Evolutionary conservation across 2,113 vertebrate genomes (phyloP).

Genomic region (Gorilla gorilla): DNA sequence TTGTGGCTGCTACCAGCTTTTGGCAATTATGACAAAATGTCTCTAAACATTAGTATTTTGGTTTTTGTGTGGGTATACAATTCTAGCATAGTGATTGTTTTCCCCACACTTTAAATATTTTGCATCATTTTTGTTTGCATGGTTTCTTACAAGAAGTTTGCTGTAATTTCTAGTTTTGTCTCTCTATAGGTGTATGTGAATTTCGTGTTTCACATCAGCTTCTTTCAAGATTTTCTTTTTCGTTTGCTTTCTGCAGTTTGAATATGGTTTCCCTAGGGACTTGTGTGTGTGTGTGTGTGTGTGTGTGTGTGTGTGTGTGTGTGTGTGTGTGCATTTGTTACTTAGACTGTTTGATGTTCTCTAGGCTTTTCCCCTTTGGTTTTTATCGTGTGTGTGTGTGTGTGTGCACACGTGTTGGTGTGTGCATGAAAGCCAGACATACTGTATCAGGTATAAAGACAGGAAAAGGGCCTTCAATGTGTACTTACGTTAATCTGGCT

Average conservation of each 20-base stretch:
- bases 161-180: neutral
- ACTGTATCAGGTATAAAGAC: no score
- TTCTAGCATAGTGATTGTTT: neutral
- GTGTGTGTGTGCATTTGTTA: neutral
- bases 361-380: neutral
- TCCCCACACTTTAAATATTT: neutral
- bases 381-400: neutral
- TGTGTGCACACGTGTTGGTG: neutral
- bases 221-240: neutral
- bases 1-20: neutral
- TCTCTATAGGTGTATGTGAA: accelerated
- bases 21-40: neutral
- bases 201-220: neutral
- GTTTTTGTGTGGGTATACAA: neutral
- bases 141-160: neutral
- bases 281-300: no score
- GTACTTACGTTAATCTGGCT: accelerated
- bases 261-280: neutral
- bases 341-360: neutral
- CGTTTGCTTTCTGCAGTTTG: neutral
- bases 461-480: accelerated
- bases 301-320: neutral
- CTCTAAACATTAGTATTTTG: neutral
- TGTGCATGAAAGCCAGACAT: no score
- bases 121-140: neutral